A percentile compares a stretch with the other conserved stretches of the same genome.
Evolutionary conservation across 2,888 invertebrate species (phyloP).

Genomic region (Drosophila mimetica): DNA sequence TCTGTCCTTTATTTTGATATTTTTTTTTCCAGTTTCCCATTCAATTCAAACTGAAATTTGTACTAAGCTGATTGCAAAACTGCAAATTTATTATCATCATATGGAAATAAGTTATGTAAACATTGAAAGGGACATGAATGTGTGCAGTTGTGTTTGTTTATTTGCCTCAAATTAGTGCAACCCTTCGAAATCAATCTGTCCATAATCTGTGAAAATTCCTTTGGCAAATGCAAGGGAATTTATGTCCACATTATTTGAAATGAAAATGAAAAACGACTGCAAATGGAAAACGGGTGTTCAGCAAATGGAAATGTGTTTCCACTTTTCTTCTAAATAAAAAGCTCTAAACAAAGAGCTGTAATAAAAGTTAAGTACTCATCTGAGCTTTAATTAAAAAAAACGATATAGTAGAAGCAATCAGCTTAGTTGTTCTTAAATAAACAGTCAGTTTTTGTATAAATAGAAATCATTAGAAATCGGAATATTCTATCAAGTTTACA

Average conservation of each 20-base stretch:
- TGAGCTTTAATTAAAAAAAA: background rate
- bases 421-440: no score
- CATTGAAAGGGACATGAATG: background rate
- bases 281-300: background rate
- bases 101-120: constrained; percentile 10
- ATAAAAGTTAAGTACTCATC: background rate
- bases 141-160: constrained; percentile 7
- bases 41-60: background rate
- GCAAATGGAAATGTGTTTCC: background rate
- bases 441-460: no score
- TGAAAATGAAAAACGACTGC: background rate
- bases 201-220: background rate
- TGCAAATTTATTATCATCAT: constrained; percentile 6
- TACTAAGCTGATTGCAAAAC: constrained; percentile 10
- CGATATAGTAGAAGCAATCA: background rate
- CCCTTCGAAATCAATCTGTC: background rate
- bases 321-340: background rate
- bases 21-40: background rate
- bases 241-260: background rate
- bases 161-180: constrained; percentile 15
- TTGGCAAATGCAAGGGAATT: background rate
- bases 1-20: background rate
- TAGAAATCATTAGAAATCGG: no score
- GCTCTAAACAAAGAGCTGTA: background rate
- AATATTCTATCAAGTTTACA: no score